A percentile compares a stretch with the other conserved stretches of the same genome.
Evolutionary conservation across 1,140 invertebrate species (phyloP).

Genomic region (Rhopalosiphum maidis): DNA sequence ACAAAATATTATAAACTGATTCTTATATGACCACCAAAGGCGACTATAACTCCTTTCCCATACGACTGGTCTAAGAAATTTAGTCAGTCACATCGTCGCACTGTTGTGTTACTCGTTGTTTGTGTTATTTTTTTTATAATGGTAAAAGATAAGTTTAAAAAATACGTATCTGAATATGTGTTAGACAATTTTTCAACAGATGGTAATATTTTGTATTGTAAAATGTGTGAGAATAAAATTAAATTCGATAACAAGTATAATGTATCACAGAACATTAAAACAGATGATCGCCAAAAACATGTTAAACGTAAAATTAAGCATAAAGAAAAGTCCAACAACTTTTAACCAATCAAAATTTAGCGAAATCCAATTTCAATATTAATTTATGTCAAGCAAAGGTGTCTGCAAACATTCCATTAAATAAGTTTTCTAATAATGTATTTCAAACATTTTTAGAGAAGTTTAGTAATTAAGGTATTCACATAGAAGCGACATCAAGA

Average conservation of each 20-base stretch:
- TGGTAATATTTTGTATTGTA: not conserved
- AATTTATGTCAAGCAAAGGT: not conserved
- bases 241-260: not conserved
- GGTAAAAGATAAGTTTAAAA: no score
- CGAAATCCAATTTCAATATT: not conserved
- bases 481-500: not conserved
- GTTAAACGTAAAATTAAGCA: not conserved
- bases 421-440: not conserved
- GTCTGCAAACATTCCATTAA: not conserved
- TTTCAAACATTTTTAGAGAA: not conserved
- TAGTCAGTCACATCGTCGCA: no score
- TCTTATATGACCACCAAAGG: no score
- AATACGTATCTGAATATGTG: no score
- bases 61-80: no score
- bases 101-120: no score
- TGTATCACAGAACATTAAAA: not conserved
- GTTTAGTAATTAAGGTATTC: not conserved
- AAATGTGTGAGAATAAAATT: not conserved
- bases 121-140: no score
- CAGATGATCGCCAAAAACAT: not conserved
- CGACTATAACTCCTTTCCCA: no score
- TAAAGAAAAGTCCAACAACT: not conserved
- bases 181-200: no score
- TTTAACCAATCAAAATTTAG: slow-evolving; percentile 17
- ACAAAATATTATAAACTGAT: no score